Evolutionary conservation across 2,888 invertebrate species (phyloP).

Genomic region (Myopa testacea): DNA sequence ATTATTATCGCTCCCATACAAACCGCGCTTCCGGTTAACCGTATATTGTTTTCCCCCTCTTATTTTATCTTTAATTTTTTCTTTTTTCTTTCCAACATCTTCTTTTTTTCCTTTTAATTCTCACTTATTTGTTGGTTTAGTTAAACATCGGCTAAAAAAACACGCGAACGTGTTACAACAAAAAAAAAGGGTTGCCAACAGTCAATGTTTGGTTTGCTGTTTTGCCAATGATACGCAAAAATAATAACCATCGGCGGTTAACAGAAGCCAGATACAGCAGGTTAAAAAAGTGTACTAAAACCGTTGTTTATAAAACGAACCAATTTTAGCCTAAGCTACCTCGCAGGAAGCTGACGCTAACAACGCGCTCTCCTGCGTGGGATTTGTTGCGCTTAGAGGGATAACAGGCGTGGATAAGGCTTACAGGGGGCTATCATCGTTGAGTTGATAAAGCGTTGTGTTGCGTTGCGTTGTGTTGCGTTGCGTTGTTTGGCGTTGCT

Average conservation of each 20-base stretch:
- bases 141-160: slow-evolving; percentile 22
- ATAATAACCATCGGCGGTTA: slow-evolving; percentile 29
- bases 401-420: no score
- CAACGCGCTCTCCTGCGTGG: neutral
- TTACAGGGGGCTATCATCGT: neutral
- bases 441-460: neutral
- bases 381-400: no score
- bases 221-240: slow-evolving; percentile 38
- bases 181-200: slow-evolving; percentile 34
- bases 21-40: neutral
- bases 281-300: slow-evolving; percentile 18
- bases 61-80: neutral
- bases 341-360: neutral
- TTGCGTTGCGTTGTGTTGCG: slow-evolving; percentile 20
- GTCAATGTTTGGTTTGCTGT: slow-evolving; percentile 31
- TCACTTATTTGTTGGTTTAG: neutral
- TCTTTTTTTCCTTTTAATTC: slow-evolving; percentile 20
- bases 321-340: slow-evolving; percentile 31
- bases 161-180: slow-evolving; percentile 15
- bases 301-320: slow-evolving; percentile 23
- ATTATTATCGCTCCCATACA: neutral
- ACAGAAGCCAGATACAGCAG: neutral
- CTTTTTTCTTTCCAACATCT: no score
- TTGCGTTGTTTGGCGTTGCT: slow-evolving; percentile 20
- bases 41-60: neutral